Evolutionary conservation across 1,140 invertebrate genomes (phyloP).

Genomic region (Panagrolaimus sp.): DNA sequence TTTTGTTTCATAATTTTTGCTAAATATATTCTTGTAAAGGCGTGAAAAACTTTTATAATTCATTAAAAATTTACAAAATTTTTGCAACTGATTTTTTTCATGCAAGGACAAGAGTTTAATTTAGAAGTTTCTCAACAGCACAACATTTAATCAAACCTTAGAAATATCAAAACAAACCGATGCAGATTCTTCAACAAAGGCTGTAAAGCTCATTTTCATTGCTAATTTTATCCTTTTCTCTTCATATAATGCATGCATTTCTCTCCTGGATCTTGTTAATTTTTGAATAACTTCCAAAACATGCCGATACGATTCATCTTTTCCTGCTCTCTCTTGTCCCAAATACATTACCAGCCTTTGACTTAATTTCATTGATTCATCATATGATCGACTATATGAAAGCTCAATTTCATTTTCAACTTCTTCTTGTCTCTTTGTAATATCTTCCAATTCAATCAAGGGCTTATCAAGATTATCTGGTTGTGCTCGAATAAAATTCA

Average conservation of each 20-base stretch:
- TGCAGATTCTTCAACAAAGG: background rate
- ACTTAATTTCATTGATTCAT: background rate
- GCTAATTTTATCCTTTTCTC: background rate
- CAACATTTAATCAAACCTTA: no score
- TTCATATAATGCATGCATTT: background rate
- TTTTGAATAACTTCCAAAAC: constrained; percentile 11
- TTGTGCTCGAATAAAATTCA: background rate
- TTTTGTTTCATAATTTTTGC: no score
- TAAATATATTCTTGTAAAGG: no score
- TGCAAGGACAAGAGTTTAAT: no score
- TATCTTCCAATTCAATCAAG: background rate
- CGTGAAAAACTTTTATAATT: no score
- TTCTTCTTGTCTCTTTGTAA: background rate
- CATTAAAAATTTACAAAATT: no score
- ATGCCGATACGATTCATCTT: constrained; percentile 7
- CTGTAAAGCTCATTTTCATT: background rate
- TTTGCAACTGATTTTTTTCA: no score
- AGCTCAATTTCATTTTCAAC: constrained; percentile 4
- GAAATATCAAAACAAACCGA: background rate
- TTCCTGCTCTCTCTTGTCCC: background rate
- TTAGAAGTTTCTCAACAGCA: no score
- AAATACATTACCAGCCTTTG: background rate
- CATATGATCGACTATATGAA: background rate
- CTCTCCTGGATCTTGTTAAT: background rate
- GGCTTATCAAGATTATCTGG: constrained; percentile 1